phyloP scores from a whole-genome alignment of 2,797 vertebrate species.

The Ptychadena robeensis region DNA sequence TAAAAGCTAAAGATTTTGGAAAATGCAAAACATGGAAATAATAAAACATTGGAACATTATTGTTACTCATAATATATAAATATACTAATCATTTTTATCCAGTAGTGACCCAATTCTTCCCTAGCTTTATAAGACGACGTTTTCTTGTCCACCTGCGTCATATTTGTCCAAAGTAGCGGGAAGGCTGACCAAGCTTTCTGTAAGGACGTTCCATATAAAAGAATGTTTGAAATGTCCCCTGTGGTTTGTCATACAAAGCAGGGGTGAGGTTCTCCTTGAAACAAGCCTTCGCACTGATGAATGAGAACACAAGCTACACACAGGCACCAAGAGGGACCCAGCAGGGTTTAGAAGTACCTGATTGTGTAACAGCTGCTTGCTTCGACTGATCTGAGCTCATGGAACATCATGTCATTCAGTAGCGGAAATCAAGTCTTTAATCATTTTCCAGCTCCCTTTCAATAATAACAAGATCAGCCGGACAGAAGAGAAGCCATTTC shows the following conservation, averaged over 20 bases:
- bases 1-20: no score
- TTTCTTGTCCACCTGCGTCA: background rate
- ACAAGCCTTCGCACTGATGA: constrained; percentile 20
- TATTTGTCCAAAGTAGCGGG: constrained; percentile 2
- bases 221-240: constrained; percentile 27
- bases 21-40: no score
- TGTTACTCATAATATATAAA: no score
- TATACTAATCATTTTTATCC: background rate
- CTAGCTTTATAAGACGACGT: background rate
- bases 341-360: constrained; percentile 2
- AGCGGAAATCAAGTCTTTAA: constrained; percentile 22
- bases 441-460: constrained; percentile 22
- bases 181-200: constrained; percentile 7
- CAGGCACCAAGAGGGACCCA: fast-evolving
- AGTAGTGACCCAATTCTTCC: background rate
- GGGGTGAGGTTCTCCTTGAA: constrained; percentile 34
- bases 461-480: constrained; percentile 21
- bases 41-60: no score
- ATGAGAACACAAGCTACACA: constrained; percentile 18
- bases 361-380: constrained; percentile 33
- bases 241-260: background rate
- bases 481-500: constrained; percentile 6
- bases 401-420: background rate
- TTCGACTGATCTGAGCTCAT: background rate
- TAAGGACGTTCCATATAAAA: constrained; percentile 9